phyloP scores from a whole-genome alignment of 2,797 vertebrate genomes.

The Cossypha dichroa region DNA sequence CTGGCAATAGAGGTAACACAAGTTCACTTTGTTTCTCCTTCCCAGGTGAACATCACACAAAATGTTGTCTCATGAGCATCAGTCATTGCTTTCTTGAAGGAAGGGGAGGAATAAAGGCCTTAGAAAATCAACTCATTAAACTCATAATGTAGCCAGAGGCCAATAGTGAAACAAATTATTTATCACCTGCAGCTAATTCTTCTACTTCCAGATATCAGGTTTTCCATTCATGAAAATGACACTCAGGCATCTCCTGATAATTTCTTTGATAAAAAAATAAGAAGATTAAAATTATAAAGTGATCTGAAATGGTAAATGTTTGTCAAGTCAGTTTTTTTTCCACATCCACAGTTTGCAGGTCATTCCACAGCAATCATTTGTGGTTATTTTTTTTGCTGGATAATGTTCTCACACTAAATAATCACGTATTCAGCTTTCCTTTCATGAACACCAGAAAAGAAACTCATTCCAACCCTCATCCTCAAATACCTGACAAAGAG shows the following conservation, averaged over 20 bases:
- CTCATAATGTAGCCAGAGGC: neutral
- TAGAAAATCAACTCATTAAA: neutral
- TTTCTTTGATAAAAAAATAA: neutral
- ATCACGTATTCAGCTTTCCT: slow-evolving; percentile 13
- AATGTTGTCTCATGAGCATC: neutral
- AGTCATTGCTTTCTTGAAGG: neutral
- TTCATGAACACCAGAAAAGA: neutral
- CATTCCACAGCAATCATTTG: neutral
- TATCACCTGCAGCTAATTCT: neutral
- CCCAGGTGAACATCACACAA: neutral
- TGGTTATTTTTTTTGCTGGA: neutral
- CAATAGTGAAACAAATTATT: neutral
- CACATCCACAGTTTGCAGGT: neutral
- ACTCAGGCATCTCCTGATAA: neutral
- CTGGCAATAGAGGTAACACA: slow-evolving; percentile 93
- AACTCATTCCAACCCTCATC: neutral
- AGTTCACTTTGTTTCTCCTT: neutral
- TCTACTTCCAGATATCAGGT: neutral
- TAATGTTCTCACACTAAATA: neutral
- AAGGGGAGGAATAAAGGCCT: neutral
- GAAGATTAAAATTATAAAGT: neutral
- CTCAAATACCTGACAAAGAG: neutral
- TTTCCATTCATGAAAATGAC: neutral
- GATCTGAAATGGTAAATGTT: neutral
- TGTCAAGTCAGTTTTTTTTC: neutral